Evolutionary conservation across 2,113 vertebrate genomes (phyloP).

Genomic region (Sinocyclocheilus rhinocerous): DNA sequence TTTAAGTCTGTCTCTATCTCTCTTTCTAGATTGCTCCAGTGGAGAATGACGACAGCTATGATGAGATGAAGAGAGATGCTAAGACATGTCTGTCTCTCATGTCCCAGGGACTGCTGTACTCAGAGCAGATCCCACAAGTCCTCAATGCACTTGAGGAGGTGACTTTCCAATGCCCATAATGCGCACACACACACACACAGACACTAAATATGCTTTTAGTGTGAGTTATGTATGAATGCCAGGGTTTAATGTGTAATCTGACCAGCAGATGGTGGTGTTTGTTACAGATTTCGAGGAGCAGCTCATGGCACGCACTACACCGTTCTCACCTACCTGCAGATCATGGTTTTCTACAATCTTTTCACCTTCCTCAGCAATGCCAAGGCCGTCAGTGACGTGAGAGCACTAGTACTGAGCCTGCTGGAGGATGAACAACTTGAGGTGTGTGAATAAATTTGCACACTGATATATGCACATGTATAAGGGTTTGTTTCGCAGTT

Average conservation of each 20-base stretch:
- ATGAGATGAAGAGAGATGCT: constrained; percentile 96
- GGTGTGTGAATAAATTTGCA: constrained; percentile 70
- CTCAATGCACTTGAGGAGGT: constrained; percentile 79
- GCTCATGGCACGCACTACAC: constrained; percentile 97
- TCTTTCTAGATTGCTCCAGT: constrained; percentile 89
- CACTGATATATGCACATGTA: not conserved
- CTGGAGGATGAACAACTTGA: constrained; percentile 96
- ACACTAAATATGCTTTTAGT: not conserved
- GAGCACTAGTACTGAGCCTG: constrained; percentile 84
- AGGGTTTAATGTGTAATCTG: not conserved
- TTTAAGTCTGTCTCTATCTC: not conserved
- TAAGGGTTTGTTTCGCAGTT: not conserved
- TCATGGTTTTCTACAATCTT: constrained; percentile 98
- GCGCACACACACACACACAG: not conserved
- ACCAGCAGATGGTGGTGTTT: constrained; percentile 50
- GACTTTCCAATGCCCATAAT: constrained; percentile 23
- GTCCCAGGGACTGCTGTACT: constrained; percentile 95
- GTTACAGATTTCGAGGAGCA: constrained; percentile 88
- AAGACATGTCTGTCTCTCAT: constrained; percentile 95
- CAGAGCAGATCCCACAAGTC: constrained; percentile 93
- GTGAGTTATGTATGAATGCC: not conserved
- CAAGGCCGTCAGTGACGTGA: constrained; percentile 82
- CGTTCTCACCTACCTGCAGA: constrained; percentile 95
- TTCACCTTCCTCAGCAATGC: constrained; percentile 92
- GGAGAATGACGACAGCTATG: constrained; percentile 95